Percentiles rank a stretch among this genome's conserved stretches.
Conservation (phyloP, 2,888 invertebrate species). For the Toxonevra muliebris region DNA sequence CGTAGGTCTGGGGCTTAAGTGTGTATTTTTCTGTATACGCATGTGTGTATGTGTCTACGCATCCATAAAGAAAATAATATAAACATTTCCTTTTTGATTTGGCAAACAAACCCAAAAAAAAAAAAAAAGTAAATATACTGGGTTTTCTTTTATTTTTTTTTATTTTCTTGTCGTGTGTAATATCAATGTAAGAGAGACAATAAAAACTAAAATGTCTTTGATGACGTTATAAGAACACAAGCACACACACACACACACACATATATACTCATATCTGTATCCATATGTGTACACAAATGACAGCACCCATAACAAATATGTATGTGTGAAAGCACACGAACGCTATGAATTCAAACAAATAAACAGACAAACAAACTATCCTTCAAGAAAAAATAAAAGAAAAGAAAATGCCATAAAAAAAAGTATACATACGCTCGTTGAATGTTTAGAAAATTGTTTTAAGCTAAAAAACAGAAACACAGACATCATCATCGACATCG, state of each 20-base stretch:
- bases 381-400: too few species aligned
- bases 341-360: too few species aligned
- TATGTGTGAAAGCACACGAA: too few species aligned
- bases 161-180: not conserved
- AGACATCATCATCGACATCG: too few species aligned
- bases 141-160: not conserved
- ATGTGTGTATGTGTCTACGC: slow-evolving; percentile 4
- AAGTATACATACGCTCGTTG: too few species aligned
- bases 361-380: too few species aligned
- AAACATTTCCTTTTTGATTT: slow-evolving; percentile 33
- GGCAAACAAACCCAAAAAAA: slow-evolving; percentile 24
- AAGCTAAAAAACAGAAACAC: too few species aligned
- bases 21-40: too few species aligned
- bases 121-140: not conserved
- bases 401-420: too few species aligned
- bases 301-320: too few species aligned
- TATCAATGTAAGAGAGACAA: not conserved
- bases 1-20: not conserved
- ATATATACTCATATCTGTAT: not conserved
- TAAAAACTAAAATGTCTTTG: slow-evolving; percentile 1
- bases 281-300: not conserved
- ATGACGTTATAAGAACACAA: not conserved
- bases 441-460: too few species aligned
- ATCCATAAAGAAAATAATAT: slow-evolving; percentile 10
- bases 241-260: not conserved